These are phyloP conservation scores for Corapipo altera DNA, from an alignment of 2,113 vertebrate species.

Conservation along the genomic window DNA sequence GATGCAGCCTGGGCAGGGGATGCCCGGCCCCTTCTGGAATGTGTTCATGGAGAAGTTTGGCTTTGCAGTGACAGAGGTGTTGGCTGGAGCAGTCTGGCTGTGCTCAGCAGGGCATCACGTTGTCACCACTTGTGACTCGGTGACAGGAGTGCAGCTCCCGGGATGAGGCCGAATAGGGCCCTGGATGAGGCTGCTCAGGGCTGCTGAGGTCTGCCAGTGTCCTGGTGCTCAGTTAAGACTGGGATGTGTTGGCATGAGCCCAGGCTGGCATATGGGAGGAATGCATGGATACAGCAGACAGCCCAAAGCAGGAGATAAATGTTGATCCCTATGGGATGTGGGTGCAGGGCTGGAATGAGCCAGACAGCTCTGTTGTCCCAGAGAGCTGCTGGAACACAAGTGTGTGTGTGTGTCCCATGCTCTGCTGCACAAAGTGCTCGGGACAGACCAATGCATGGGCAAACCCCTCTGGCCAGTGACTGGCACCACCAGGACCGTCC, in stretches of 20 bases:
- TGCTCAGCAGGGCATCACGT: accelerated
- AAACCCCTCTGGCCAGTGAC: accelerated
- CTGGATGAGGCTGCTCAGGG: neutral
- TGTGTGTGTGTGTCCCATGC: accelerated
- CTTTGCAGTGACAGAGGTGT: neutral
- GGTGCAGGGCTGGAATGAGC: neutral
- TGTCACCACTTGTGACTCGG: neutral
- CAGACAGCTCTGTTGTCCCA: neutral
- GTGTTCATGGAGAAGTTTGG: accelerated
- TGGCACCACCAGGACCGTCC: neutral
- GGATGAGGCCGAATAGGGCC: accelerated
- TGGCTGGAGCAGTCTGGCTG: neutral
- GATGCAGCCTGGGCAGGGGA: neutral
- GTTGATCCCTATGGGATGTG: neutral
- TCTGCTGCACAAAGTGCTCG: neutral
- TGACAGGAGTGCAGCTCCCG: neutral
- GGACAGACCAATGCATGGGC: accelerated
- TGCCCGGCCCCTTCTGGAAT: accelerated
- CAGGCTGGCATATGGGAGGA: neutral
- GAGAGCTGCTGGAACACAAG: neutral
- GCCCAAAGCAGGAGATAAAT: neutral
- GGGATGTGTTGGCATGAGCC: neutral
- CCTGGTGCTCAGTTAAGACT: accelerated
- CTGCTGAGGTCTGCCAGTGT: neutral
- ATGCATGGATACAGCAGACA: accelerated